A percentile compares a stretch with the other conserved stretches of the same genome.
Evolutionary conservation across 2,113 vertebrate genomes (phyloP).

Genomic region (Clarias batrachus): DNA sequence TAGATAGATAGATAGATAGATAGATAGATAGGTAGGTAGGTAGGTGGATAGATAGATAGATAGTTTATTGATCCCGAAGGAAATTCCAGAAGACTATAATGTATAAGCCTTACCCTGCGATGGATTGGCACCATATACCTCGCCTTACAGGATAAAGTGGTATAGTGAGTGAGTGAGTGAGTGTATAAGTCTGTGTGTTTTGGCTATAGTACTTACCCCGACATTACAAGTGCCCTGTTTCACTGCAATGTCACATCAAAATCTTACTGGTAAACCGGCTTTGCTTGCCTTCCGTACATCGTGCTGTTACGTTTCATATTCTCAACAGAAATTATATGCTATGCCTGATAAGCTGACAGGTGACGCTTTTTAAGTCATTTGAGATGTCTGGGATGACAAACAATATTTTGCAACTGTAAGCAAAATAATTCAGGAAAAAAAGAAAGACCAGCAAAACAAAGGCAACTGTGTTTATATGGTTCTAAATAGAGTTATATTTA

Average conservation of each 20-base stretch:
- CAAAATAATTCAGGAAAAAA: background rate
- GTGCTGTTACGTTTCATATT: background rate
- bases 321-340: background rate
- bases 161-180: too few species aligned
- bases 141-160: too few species aligned
- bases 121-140: too few species aligned
- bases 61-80: too few species aligned
- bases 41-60: too few species aligned
- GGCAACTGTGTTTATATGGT: background rate
- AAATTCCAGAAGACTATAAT: too few species aligned
- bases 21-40: too few species aligned
- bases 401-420: background rate
- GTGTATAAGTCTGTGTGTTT: background rate
- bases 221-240: background rate
- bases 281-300: background rate
- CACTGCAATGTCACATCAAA: background rate
- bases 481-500: background rate
- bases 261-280: background rate
- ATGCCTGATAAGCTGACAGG: background rate
- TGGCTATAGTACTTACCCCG: background rate
- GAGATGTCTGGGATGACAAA: background rate
- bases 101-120: too few species aligned
- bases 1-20: too few species aligned
- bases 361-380: background rate
- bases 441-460: background rate